Conservation (phyloP, 2,113 vertebrate species). For the Poeciliopsis retropinna region DNA sequence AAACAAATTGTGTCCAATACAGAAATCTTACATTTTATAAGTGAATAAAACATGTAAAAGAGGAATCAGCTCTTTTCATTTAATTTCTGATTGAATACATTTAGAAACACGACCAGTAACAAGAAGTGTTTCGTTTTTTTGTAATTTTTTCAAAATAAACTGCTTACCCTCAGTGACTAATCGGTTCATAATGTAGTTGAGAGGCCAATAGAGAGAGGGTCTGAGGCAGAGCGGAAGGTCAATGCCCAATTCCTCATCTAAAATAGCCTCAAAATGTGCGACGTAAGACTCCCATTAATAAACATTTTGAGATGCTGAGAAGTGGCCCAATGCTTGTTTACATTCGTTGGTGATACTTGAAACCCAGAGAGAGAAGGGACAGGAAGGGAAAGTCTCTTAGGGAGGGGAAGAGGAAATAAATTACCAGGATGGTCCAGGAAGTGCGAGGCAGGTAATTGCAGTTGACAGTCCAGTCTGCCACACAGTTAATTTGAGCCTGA, state of each 20-base stretch:
- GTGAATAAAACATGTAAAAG: background rate
- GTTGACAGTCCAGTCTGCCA: constrained; percentile 90
- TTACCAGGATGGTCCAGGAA: constrained; percentile 83
- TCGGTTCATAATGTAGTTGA: constrained; percentile 70
- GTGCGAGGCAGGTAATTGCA: constrained; percentile 87
- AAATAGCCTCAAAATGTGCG: constrained; percentile 73
- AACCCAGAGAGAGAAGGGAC: constrained; percentile 34
- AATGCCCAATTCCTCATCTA: constrained; percentile 57
- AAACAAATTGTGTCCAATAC: background rate
- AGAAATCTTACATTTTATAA: background rate
- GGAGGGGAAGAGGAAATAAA: constrained; percentile 73
- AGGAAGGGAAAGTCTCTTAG: constrained; percentile 53
- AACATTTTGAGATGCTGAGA: constrained; percentile 66
- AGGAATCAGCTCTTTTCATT: background rate
- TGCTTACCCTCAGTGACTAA: constrained; percentile 54
- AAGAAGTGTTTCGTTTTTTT: background rate
- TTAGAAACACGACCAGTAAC: background rate
- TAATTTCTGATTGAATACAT: constrained; percentile 44
- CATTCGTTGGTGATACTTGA: constrained; percentile 66
- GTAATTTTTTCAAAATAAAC: constrained; percentile 54
- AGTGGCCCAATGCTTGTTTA: constrained; percentile 68
- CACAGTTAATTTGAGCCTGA: constrained; percentile 93
- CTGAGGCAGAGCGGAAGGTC: constrained; percentile 45
- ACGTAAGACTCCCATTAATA: constrained; percentile 70
- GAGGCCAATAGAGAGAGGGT: constrained; percentile 48